A percentile compares a stretch with the other conserved stretches of the same genome.
These are phyloP conservation scores for Tragelaphus imberbis DNA, from an alignment of 2,113 vertebrate species.

Conservation along the genomic window DNA sequence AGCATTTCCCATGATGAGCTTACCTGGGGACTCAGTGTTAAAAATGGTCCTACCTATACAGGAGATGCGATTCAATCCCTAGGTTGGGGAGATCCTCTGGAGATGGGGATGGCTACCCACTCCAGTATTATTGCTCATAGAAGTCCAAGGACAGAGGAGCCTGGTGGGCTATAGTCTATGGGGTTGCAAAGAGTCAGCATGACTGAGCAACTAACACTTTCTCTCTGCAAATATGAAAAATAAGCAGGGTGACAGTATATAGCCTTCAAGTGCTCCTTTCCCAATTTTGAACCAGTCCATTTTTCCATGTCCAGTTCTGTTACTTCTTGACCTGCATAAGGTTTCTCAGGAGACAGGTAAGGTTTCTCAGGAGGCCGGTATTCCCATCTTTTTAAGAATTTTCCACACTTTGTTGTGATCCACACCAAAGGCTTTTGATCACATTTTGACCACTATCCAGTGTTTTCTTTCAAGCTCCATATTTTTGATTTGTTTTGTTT, in stretches of 20 bases:
- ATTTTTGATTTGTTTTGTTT: not conserved
- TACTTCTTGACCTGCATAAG: not conserved
- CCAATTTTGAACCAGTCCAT: not conserved
- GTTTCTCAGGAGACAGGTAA: not conserved
- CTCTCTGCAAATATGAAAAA: not conserved
- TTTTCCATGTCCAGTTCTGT: not conserved
- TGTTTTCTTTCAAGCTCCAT: not conserved
- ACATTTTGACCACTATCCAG: not conserved
- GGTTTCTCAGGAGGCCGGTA: not conserved
- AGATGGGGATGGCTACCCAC: not conserved
- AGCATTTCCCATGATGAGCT: not conserved
- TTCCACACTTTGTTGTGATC: not conserved
- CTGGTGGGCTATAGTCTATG: not conserved
- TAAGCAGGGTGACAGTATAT: not conserved
- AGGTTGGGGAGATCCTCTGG: not conserved
- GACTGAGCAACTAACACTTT: not conserved
- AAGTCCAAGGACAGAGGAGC: not conserved
- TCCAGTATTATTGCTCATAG: not conserved
- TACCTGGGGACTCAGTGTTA: not conserved
- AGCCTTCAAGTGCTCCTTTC: not conserved
- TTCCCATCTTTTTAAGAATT: not conserved
- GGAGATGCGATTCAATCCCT: not conserved
- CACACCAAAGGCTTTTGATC: not conserved
- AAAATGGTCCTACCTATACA: not conserved
- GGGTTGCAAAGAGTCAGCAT: not conserved